Percentiles rank a stretch among this genome's conserved stretches.
Evolutionary conservation across 2,888 invertebrate species (phyloP).

Genomic region (Zeuzera pyrina): DNA sequence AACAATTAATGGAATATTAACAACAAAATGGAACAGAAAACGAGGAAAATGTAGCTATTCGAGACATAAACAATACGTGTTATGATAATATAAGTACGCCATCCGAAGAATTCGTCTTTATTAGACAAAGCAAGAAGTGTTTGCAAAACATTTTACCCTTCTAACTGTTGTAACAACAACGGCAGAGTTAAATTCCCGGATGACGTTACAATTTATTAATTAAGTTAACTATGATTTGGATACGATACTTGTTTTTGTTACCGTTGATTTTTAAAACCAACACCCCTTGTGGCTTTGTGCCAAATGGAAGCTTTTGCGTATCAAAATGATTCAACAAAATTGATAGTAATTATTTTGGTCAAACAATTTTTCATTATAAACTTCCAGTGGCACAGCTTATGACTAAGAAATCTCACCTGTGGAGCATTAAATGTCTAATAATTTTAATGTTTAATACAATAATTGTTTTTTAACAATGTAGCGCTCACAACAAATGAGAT

Average conservation of each 20-base stretch:
- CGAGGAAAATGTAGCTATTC: constrained; percentile 55
- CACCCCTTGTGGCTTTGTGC: constrained; percentile 70
- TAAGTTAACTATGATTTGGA: constrained; percentile 55
- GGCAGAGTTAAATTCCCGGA: constrained; percentile 38
- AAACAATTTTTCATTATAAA: constrained; percentile 27
- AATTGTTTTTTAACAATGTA: constrained; percentile 1
- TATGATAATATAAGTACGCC: constrained; percentile 67
- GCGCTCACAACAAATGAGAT: constrained; percentile 24
- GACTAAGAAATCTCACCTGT: constrained; percentile 53
- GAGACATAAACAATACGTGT: constrained; percentile 67
- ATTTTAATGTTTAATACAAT: background rate
- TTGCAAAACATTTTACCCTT: constrained; percentile 63
- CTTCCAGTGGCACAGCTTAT: constrained; percentile 64
- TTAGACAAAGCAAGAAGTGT: constrained; percentile 51
- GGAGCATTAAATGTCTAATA: constrained; percentile 18
- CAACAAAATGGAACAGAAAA: constrained; percentile 42
- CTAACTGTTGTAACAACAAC: constrained; percentile 57
- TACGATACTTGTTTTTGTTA: constrained; percentile 67
- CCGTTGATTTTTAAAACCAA: constrained; percentile 64
- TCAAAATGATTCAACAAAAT: constrained; percentile 33
- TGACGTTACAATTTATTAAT: constrained; percentile 48
- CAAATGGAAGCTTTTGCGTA: constrained; percentile 60
- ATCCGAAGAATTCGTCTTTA: constrained; percentile 62
- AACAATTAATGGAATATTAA: constrained; percentile 43
- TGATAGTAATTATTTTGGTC: constrained; percentile 20